Evolutionary conservation across 2,113 vertebrate species (phyloP).

Genomic region (Rousettus leschenaultii): DNA sequence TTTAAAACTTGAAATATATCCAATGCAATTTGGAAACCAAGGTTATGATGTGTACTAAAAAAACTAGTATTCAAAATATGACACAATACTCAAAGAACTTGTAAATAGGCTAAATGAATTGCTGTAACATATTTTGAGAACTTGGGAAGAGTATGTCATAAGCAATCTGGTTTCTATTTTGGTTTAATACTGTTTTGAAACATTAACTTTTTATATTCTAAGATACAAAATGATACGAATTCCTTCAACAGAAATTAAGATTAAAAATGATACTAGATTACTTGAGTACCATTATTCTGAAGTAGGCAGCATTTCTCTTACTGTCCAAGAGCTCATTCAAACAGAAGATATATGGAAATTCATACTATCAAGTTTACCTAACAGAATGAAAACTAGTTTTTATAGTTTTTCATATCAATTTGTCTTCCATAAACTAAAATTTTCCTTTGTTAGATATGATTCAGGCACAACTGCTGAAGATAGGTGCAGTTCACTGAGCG

Average conservation of each 20-base stretch:
- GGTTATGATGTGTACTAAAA: not conserved
- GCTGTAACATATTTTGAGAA: not conserved
- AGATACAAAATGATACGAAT: constrained; percentile 12
- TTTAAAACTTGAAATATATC: constrained; percentile 27
- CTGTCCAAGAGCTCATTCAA: not conserved
- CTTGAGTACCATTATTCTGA: not conserved
- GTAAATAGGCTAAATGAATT: constrained; percentile 18
- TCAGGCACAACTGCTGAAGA: not conserved
- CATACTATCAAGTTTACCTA: not conserved
- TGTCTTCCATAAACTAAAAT: constrained; percentile 2
- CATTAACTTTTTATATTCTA: constrained; percentile 31
- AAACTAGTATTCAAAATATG: not conserved
- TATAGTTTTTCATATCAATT: not conserved
- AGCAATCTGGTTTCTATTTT: constrained; percentile 23
- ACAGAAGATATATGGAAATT: not conserved
- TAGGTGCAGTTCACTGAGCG: not conserved
- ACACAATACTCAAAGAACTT: not conserved
- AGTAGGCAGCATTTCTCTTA: not conserved
- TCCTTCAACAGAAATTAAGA: not conserved
- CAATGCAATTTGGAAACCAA: constrained; percentile 20
- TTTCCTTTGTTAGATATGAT: not conserved
- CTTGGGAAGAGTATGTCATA: constrained; percentile 5
- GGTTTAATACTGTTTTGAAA: constrained; percentile 9
- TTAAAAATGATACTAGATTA: not conserved
- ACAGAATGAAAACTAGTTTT: constrained; percentile 33